A percentile compares a stretch with the other conserved stretches of the same genome.
Evolutionary conservation across 2,797 vertebrate genomes (phyloP).

Genomic region (Myotis myotis): DNA sequence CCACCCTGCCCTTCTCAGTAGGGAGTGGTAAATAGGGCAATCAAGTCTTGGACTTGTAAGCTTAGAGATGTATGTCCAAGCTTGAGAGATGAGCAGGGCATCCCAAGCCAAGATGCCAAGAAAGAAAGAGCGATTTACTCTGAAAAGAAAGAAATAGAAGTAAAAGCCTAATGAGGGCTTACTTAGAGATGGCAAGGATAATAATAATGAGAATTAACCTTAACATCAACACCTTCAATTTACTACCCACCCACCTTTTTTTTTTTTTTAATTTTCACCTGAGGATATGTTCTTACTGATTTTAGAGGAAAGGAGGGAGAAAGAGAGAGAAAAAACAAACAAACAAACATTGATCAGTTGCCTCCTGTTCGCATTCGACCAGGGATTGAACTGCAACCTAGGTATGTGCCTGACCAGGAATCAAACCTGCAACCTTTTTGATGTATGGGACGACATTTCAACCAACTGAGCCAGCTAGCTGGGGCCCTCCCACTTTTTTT

Average conservation of each 20-base stretch:
- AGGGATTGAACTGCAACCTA: no score
- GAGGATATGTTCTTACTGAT: background rate
- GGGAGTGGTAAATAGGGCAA: background rate
- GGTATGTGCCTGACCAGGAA: no score
- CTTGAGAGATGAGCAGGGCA: background rate
- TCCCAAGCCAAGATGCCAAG: background rate
- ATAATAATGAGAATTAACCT: background rate
- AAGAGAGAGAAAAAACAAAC: no score
- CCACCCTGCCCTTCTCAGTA: background rate
- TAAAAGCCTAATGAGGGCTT: background rate
- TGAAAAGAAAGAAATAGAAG: slow-evolving; percentile 11
- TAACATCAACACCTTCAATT: background rate
- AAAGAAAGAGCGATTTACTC: background rate
- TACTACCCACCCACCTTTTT: background rate
- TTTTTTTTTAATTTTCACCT: background rate
- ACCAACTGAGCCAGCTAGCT: background rate
- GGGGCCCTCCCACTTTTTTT: background rate
- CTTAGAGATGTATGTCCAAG: background rate
- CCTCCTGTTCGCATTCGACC: background rate
- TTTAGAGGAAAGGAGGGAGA: background rate
- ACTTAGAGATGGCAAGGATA: background rate
- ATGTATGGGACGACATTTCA: background rate
- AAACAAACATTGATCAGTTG: background rate
- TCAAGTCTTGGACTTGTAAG: background rate
- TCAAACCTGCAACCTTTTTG: background rate